Percentiles rank a stretch among this genome's conserved stretches.
phyloP scores from a whole-genome alignment of 2,113 vertebrate genomes.

The Serinus canaria region DNA sequence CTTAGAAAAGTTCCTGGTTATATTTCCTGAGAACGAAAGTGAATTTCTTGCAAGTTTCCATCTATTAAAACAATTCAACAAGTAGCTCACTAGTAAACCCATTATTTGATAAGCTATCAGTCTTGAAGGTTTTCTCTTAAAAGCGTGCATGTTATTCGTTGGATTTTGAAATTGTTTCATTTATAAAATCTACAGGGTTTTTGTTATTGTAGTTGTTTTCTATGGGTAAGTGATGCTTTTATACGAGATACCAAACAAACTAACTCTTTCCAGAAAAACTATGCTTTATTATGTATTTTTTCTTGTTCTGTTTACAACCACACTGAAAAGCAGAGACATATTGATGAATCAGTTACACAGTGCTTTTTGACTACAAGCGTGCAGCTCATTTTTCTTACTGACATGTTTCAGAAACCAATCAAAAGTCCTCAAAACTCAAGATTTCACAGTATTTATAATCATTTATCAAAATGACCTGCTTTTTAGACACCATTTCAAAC shows the following conservation, averaged over 20 bases:
- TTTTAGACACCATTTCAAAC: conserved; percentile 61
- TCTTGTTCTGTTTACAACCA: not conserved
- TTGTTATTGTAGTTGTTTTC: not conserved
- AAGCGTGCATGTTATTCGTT: not conserved
- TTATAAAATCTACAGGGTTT: not conserved
- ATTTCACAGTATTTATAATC: conserved; percentile 64
- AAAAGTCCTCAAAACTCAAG: conserved; percentile 58
- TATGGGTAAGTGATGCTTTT: not conserved
- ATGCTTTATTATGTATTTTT: conserved; percentile 7
- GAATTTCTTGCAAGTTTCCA: not conserved
- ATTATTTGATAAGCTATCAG: not conserved
- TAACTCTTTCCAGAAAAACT: conserved; percentile 17
- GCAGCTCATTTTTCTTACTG: conserved; percentile 61
- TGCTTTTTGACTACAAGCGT: conserved; percentile 44
- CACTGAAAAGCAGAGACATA: conserved; percentile 43
- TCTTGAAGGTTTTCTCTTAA: not conserved
- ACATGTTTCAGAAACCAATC: conserved; percentile 61
- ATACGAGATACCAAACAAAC: not conserved
- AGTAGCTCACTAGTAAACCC: not conserved
- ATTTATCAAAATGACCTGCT: conserved; percentile 68
- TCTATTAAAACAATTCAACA: not conserved
- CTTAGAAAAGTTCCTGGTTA: not conserved
- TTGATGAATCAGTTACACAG: conserved; percentile 58
- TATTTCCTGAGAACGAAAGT: not conserved
- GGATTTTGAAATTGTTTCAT: not conserved